Percentiles rank a stretch among this genome's conserved stretches.
Conservation (phyloP, 2,888 invertebrate species). For the Dolichomitus sp. region DNA sequence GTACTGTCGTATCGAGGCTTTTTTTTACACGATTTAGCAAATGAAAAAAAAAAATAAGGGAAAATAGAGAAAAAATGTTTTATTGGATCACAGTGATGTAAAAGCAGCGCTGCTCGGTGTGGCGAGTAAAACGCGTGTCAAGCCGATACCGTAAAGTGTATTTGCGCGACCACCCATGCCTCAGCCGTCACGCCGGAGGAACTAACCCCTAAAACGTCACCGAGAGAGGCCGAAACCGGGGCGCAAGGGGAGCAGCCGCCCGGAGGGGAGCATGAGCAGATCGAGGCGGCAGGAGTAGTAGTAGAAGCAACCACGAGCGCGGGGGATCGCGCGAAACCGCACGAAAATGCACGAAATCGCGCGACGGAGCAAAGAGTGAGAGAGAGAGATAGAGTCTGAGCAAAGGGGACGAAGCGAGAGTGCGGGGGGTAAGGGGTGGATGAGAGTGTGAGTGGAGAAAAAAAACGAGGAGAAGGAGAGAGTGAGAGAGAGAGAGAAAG, state of each 20-base stretch:
- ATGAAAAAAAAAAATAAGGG: background rate
- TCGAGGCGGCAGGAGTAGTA: slow-evolving; percentile 26
- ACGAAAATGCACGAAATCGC: slow-evolving; percentile 80
- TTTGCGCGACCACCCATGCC: slow-evolving; percentile 71
- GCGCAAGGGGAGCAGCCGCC: slow-evolving; percentile 61
- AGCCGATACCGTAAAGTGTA: slow-evolving; percentile 61
- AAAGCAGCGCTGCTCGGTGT: slow-evolving; percentile 34
- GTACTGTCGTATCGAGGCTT: background rate
- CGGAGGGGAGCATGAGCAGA: slow-evolving; percentile 57
- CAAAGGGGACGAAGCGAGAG: slow-evolving; percentile 40
- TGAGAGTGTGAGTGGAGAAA: slow-evolving; percentile 32
- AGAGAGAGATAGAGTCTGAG: slow-evolving; percentile 53
- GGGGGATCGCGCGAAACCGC: slow-evolving; percentile 76
- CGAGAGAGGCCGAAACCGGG: slow-evolving; percentile 67
- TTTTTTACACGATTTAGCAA: slow-evolving; percentile 19
- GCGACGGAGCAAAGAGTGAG: slow-evolving; percentile 70
- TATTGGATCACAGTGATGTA: slow-evolving; percentile 57
- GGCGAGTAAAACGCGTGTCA: slow-evolving; percentile 62
- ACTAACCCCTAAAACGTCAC: slow-evolving; percentile 75
- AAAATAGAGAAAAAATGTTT: slow-evolving; percentile 3
- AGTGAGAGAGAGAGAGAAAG: slow-evolving; percentile 55
- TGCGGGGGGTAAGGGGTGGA: slow-evolving; percentile 35
- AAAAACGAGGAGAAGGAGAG: slow-evolving; percentile 18
- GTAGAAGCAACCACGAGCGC: slow-evolving; percentile 55
- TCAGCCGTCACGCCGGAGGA: slow-evolving; percentile 73